Evolutionary conservation across 2,797 vertebrate species (phyloP).

Genomic region (Acanthornis magna): DNA sequence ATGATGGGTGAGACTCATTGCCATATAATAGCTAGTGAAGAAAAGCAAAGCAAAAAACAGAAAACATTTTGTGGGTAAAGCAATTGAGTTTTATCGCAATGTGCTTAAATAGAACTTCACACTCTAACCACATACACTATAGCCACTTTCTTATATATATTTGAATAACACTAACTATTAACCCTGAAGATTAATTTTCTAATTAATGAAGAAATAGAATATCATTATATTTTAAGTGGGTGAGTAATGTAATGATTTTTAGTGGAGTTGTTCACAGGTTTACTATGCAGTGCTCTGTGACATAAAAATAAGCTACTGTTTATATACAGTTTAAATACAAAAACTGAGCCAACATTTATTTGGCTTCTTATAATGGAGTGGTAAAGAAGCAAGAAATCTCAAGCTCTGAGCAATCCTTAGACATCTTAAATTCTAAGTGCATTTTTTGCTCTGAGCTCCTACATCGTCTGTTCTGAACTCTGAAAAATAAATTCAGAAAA

Average conservation of each 20-base stretch:
- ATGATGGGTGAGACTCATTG: not conserved
- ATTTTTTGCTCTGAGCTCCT: not conserved
- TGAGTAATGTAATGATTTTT: not conserved
- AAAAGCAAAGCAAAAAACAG: conserved; percentile 17
- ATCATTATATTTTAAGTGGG: not conserved
- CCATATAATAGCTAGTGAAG: not conserved
- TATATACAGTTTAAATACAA: not conserved
- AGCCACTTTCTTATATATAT: not conserved
- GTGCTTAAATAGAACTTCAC: not conserved
- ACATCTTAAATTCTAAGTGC: not conserved
- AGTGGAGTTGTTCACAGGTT: not conserved
- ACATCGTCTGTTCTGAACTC: not conserved
- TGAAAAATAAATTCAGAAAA: not conserved
- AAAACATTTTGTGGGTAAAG: conserved; percentile 2
- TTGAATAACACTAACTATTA: not conserved
- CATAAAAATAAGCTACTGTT: not conserved
- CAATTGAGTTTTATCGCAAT: not conserved
- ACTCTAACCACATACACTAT: not conserved
- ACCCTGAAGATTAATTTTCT: not conserved
- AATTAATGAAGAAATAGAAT: not conserved
- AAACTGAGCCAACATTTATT: not conserved
- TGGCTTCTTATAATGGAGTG: not conserved
- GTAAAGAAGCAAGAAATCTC: not conserved
- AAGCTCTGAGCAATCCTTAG: not conserved
- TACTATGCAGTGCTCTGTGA: not conserved